Percentiles rank a stretch among this genome's conserved stretches.
Evolutionary conservation across 2,797 vertebrate species (phyloP).

Genomic region (Scolopax bukidnonensis): DNA sequence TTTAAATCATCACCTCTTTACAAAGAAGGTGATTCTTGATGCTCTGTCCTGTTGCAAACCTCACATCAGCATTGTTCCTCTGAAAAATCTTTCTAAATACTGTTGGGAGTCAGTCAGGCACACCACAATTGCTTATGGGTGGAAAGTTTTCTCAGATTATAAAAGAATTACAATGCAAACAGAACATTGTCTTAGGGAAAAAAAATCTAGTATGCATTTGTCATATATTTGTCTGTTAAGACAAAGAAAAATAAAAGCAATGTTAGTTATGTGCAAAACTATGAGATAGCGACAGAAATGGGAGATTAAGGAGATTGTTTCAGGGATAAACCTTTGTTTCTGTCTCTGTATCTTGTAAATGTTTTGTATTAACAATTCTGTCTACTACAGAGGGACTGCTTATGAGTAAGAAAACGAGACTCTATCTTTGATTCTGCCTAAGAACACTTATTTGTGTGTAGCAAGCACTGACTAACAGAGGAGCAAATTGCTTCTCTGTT

Average conservation of each 20-base stretch:
- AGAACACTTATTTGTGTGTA: neutral
- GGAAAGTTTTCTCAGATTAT: neutral
- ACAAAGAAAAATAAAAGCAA: neutral
- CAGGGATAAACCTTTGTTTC: neutral
- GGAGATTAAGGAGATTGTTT: neutral
- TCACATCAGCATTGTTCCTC: neutral
- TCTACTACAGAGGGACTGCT: neutral
- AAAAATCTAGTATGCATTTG: neutral
- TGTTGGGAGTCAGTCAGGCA: neutral
- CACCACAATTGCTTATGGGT: neutral
- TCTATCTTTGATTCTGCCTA: neutral
- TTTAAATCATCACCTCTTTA: slow-evolving; percentile 26
- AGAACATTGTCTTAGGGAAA: neutral
- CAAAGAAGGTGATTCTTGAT: neutral
- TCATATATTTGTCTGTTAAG: neutral
- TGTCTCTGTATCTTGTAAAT: neutral
- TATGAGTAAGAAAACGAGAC: neutral
- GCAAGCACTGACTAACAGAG: neutral
- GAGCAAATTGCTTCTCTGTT: neutral
- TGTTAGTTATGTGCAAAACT: neutral
- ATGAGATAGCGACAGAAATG: neutral
- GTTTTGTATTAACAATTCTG: neutral
- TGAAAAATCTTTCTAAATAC: neutral
- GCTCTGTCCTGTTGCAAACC: neutral
- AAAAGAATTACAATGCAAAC: neutral